A percentile compares a stretch with the other conserved stretches of the same genome.
Evolutionary conservation across 2,888 invertebrate genomes (phyloP).

Genomic region (Cryptophagus acutangulus): DNA sequence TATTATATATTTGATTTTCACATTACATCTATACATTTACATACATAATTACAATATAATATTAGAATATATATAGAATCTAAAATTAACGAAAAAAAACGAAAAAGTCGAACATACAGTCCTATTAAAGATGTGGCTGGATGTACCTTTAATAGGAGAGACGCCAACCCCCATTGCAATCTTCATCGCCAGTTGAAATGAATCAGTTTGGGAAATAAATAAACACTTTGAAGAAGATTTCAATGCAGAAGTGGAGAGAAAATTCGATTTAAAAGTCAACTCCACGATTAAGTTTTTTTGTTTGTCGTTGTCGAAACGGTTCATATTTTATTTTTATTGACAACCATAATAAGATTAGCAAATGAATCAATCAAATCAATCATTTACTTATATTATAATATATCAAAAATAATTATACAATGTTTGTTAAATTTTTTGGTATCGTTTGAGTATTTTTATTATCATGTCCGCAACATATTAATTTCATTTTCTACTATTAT

Average conservation of each 20-base stretch:
- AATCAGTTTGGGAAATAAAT: no score
- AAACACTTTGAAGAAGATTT: no score
- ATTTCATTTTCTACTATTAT: no score
- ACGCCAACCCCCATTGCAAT: no score
- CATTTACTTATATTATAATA: neutral
- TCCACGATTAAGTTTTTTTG: no score
- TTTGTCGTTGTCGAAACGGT: constrained; percentile 5
- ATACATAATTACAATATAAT: constrained; percentile 43
- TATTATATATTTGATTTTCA: constrained; percentile 13
- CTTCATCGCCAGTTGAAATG: no score
- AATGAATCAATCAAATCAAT: neutral
- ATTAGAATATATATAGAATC: constrained; percentile 25
- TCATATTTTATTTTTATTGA: no score
- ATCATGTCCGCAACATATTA: no score
- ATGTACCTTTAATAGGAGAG: constrained; percentile 64
- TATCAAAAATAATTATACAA: neutral
- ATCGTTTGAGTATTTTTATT: constrained; percentile 1
- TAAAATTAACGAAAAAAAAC: constrained; percentile 17
- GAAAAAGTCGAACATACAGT: constrained; percentile 43
- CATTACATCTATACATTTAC: constrained; percentile 42
- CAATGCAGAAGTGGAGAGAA: no score
- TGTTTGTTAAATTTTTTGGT: neutral
- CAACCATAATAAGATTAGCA: neutral
- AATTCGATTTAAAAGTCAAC: no score
- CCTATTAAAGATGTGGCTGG: constrained; percentile 72